Conservation (phyloP, 1,140 invertebrate genomes). For the Hyposmocoma kahamanoa region DNA sequence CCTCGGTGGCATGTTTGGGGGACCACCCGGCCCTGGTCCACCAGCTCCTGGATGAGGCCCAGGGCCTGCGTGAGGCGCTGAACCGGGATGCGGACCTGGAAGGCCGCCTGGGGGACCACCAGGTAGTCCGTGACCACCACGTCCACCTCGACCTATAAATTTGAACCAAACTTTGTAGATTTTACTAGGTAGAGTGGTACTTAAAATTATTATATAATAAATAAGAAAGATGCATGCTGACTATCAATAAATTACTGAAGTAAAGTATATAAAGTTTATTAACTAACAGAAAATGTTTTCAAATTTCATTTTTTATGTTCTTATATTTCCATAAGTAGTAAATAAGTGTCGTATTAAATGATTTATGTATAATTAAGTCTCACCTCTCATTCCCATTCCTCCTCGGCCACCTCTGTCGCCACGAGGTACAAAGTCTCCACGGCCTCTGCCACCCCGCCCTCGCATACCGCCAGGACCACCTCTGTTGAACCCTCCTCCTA, state of each 20-base stretch:
- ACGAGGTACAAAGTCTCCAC: conserved; percentile 53
- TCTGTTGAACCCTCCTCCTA: conserved; percentile 49
- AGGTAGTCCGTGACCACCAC: conserved; percentile 31
- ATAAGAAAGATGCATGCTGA: too few species aligned
- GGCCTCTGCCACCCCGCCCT: conserved; percentile 49
- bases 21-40: conserved; percentile 17
- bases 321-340: too few species aligned
- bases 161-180: too few species aligned
- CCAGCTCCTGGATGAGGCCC: conserved; percentile 18
- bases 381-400: conserved; percentile 62
- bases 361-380: too few species aligned
- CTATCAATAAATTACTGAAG: too few species aligned
- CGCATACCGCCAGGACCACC: conserved; percentile 58
- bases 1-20: conserved; percentile 18
- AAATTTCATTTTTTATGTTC: too few species aligned
- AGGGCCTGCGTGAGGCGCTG: conserved; percentile 13
- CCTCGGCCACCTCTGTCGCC: conserved; percentile 49
- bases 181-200: too few species aligned
- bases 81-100: conserved; percentile 16
- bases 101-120: conserved; percentile 4
- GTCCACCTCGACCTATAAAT: conserved; percentile 38
- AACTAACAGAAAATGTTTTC: too few species aligned
- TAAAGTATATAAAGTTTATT: too few species aligned
- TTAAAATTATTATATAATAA: too few species aligned
- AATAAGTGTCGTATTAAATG: too few species aligned